Base-by-base conservation (phyloP, 1,140 invertebrate species). In the Psilanteris sp. region DNA sequence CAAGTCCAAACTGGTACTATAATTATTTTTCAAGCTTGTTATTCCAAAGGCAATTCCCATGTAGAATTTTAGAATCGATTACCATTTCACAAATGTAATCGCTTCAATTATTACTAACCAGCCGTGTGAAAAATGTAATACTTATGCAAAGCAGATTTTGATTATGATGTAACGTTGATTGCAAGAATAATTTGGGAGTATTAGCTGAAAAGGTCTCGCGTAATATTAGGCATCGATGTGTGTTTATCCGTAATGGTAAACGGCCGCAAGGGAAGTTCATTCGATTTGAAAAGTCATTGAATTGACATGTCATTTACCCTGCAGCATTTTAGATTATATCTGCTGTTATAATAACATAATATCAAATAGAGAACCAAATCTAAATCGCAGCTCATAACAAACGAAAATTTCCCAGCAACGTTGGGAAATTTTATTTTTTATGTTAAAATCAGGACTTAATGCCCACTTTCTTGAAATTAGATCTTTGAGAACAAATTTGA, bases 31-130 rank as follows among this genome's bases (percentile, higher is more conserved):
- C 59, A 37, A 18, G 6, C 54, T 46, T 36, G 34, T 50, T 50
- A 44, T 64, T 77, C 24, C 50, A 77, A 77, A 72, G 67, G 48
- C 48, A 68, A 31, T 68, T 72, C 68, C 41, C 68, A 62, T 16
- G 52, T 46, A 15, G 34, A n/a, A 16, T 20, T 36, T 22, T 8
- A 11, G 27, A 57, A 59, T 70, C 54, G 66, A 70, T 59, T 59
- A 59, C 34, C 36, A 34, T 39, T 50, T 50, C 34, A 9, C 32
- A 54, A 41, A 52, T 59, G 66, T 50, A 50, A 50, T 34, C 10
- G 13, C 22, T 57, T 31, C 15, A 7, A 10, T n/a, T 27, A n/a
- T 26, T n/a, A 20, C n/a, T 18, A 7, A 10, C 8, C 1, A 32
- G 9, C 41, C 44, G 66, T 70, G 43, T 52, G 66, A 57, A 59